Conservation (phyloP, 2,888 invertebrate genomes). For the Liopterus haemorrhoidalis region DNA sequence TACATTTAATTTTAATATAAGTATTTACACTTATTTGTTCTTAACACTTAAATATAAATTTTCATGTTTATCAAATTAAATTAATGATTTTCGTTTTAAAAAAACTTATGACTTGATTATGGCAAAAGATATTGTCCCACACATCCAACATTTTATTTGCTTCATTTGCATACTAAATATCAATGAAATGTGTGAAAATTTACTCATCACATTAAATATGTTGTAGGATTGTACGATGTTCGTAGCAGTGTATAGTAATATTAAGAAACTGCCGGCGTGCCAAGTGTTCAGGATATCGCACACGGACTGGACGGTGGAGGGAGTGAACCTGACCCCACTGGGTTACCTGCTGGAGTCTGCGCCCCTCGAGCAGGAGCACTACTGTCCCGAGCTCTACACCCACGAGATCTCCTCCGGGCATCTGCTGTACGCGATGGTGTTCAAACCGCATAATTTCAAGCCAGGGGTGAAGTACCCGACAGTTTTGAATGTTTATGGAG, state of each 20-base stretch:
- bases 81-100: slow-evolving; percentile 6
- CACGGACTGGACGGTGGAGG: slow-evolving; percentile 62
- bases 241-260: slow-evolving; percentile 78
- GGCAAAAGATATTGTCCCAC: background rate
- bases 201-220: slow-evolving; percentile 13
- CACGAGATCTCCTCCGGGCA: slow-evolving; percentile 65
- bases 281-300: slow-evolving; percentile 67
- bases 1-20: too few relatives aligned
- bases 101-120: slow-evolving; percentile 8
- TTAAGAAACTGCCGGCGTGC: slow-evolving; percentile 72
- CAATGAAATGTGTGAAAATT: background rate
- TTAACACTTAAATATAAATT: too few relatives aligned
- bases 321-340: slow-evolving; percentile 60
- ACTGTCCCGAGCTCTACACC: slow-evolving; percentile 67
- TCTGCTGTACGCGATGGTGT: slow-evolving; percentile 79
- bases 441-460: slow-evolving; percentile 71
- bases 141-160: too few relatives aligned
- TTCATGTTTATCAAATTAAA: too few relatives aligned
- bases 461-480: slow-evolving; percentile 76
- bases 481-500: slow-evolving; percentile 94
- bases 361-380: slow-evolving; percentile 52
- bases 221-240: slow-evolving; percentile 70
- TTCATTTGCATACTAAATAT: background rate
- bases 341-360: slow-evolving; percentile 67
- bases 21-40: too few relatives aligned